Conservation (phyloP, 2,888 invertebrate genomes). For the Diplolepis rosae region DNA sequence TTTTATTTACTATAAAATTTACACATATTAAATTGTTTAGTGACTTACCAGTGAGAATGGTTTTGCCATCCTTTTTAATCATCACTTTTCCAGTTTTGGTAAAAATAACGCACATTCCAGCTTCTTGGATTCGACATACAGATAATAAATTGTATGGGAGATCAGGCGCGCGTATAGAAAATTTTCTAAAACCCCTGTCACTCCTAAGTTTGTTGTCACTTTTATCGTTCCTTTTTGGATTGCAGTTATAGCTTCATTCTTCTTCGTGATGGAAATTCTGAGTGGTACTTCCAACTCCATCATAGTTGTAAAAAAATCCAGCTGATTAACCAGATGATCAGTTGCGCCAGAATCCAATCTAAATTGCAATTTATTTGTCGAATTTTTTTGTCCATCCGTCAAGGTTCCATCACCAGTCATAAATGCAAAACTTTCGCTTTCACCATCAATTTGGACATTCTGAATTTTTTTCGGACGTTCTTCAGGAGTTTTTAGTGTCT, state of each 20-base stretch:
- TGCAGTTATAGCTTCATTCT: slow-evolving; percentile 54
- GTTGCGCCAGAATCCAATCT: too few relatives aligned
- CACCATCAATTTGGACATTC: too few relatives aligned
- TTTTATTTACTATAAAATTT: too few relatives aligned
- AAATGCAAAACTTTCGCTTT: too few relatives aligned
- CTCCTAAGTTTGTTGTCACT: slow-evolving; percentile 53
- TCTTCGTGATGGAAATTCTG: slow-evolving; percentile 61
- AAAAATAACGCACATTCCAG: slow-evolving; percentile 38
- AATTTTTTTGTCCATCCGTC: too few relatives aligned
- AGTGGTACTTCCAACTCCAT: slow-evolving; percentile 36
- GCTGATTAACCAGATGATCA: neutral
- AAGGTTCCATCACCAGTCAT: too few relatives aligned
- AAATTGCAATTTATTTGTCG: too few relatives aligned
- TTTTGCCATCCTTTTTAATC: slow-evolving; percentile 37
- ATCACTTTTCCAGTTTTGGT: slow-evolving; percentile 36
- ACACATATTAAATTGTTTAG: slow-evolving; percentile 34
- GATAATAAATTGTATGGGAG: slow-evolving; percentile 45
- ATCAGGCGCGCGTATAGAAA: slow-evolving; percentile 56
- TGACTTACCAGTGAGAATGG: slow-evolving; percentile 48
- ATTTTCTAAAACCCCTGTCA: slow-evolving; percentile 40
- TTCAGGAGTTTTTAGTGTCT: too few relatives aligned
- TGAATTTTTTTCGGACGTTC: too few relatives aligned
- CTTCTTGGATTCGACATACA: too few relatives aligned
- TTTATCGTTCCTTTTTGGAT: slow-evolving; percentile 56
- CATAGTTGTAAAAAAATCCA: slow-evolving; percentile 30